phyloP scores from a whole-genome alignment of 2,113 vertebrate genomes.

The Grus americana region DNA sequence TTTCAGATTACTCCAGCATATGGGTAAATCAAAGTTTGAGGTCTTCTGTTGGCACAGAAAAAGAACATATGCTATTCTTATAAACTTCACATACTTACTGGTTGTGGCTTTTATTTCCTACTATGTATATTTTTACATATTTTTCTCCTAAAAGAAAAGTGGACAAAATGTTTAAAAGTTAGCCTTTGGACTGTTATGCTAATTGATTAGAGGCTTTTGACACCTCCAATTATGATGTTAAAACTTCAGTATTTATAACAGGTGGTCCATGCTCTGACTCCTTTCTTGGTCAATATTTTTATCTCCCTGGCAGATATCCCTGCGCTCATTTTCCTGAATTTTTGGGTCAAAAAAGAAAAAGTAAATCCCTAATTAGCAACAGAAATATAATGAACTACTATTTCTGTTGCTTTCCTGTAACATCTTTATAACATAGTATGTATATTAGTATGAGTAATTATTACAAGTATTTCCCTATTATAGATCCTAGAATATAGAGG shows the following conservation, averaged over 20 bases:
- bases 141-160: background rate
- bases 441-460: background rate
- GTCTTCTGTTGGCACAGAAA: conserved; percentile 55
- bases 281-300: conserved; percentile 27
- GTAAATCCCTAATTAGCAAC: conserved; percentile 10
- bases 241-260: background rate
- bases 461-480: background rate
- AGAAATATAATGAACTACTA: background rate
- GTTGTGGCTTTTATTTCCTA: conserved; percentile 35
- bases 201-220: background rate
- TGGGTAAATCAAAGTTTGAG: conserved; percentile 61
- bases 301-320: background rate
- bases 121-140: background rate
- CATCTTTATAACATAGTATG: background rate
- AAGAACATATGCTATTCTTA: conserved; percentile 66
- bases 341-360: background rate
- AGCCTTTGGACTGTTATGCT: background rate
- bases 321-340: background rate
- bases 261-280: background rate
- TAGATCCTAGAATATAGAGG: background rate
- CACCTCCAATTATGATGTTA: background rate
- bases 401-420: conserved; percentile 6
- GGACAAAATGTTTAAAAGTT: conserved; percentile 5
- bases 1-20: conserved; percentile 54
- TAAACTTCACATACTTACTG: conserved; percentile 33